These are phyloP conservation scores for Oreotragus oreotragus DNA, from an alignment of 2,113 vertebrate species.

Conservation along the genomic window DNA sequence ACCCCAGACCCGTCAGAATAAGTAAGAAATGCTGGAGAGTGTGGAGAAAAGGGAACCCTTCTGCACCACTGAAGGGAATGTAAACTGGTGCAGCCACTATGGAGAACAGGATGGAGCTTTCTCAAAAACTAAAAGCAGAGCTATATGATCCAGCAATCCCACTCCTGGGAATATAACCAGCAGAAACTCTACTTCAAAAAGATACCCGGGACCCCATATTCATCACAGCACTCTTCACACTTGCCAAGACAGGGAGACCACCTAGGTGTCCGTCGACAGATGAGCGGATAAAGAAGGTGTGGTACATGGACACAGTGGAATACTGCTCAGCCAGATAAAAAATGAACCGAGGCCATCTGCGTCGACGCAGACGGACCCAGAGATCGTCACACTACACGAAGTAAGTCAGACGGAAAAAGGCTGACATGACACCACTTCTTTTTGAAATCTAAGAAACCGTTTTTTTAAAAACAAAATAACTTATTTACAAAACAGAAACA, in stretches of 20 bases:
- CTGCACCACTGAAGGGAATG: not conserved
- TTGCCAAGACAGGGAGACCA: not conserved
- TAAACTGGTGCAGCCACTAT: not conserved
- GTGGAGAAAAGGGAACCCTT: not conserved
- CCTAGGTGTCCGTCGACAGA: not conserved
- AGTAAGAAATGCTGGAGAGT: not conserved
- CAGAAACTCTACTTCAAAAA: not conserved
- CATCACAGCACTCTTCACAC: not conserved
- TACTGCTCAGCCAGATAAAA: not conserved
- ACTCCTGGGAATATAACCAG: not conserved
- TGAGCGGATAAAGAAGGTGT: not conserved
- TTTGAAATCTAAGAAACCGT: not conserved
- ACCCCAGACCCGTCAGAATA: not conserved
- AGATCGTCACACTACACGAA: accelerated
- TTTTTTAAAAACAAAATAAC: not conserved
- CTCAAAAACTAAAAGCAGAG: not conserved
- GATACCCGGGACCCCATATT: accelerated
- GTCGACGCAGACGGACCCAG: not conserved
- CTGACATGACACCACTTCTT: not conserved
- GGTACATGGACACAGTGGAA: accelerated
- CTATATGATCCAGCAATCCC: not conserved
- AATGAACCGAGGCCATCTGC: not conserved
- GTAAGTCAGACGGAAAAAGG: not conserved
- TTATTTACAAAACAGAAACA: not conserved
- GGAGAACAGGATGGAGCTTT: too few relatives aligned